These are phyloP conservation scores for Penaeus japonicus DNA, from an alignment of 1,140 invertebrate species.

Conservation along the genomic window DNA sequence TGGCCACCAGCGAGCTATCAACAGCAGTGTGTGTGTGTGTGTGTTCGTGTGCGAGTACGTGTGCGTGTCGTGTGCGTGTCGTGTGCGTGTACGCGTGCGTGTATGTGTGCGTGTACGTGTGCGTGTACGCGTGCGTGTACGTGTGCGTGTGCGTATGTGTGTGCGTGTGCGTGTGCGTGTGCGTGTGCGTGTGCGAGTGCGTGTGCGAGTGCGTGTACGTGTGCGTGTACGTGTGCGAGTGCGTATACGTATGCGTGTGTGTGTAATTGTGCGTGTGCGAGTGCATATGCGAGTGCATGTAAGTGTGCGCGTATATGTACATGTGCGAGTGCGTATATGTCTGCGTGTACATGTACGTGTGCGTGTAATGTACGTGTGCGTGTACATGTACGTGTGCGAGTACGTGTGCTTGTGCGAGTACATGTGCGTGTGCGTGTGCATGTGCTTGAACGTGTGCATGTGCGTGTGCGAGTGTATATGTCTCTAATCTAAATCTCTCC, in stretches of 20 bases:
- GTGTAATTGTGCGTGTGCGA: not conserved
- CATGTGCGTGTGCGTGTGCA: not conserved
- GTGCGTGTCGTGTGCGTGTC: too few relatives aligned
- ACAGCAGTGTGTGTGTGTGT: slow-evolving; percentile 6
- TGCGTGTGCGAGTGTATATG: not conserved
- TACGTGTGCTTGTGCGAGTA: not conserved
- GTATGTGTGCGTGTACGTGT: not conserved
- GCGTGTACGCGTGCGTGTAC: not conserved
- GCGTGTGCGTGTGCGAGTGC: not conserved
- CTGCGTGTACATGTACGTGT: not conserved
- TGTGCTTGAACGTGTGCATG: not conserved
- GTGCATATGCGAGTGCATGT: not conserved
- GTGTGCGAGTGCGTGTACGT: not conserved
- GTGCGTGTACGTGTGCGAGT: not conserved
- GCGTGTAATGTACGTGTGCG: not conserved
- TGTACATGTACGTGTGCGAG: not conserved
- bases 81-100: not conserved
- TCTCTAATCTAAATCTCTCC: too few relatives aligned
- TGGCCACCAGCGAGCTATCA: not conserved
- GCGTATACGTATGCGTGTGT: not conserved
- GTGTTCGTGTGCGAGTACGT: slow-evolving; percentile 6
- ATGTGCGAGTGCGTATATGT: not conserved
- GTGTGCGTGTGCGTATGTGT: not conserved
- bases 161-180: not conserved
- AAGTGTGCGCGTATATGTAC: not conserved